Evolutionary conservation across 2,113 vertebrate species (phyloP).

Genomic region (Agapornis roseicollis): DNA sequence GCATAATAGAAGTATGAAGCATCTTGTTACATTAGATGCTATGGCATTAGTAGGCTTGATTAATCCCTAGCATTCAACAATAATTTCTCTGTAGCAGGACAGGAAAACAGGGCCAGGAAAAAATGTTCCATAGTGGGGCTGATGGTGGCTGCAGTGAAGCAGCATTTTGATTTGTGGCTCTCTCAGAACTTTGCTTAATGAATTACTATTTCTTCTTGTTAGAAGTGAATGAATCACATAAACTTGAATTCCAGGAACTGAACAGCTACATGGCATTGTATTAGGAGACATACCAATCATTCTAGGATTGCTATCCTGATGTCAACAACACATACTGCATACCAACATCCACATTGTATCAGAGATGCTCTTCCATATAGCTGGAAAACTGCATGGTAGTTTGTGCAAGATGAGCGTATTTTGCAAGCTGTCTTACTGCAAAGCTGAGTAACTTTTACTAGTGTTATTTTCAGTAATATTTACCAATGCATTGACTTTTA

Average conservation of each 20-base stretch:
- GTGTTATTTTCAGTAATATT: not conserved
- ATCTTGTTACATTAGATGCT: not conserved
- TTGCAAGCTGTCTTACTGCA: not conserved
- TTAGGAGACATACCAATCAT: conserved; percentile 5
- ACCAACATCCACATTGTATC: not conserved
- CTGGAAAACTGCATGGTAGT: not conserved
- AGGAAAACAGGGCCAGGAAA: not conserved
- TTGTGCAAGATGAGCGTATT: not conserved
- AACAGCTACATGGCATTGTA: not conserved
- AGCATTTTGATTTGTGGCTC: conserved; percentile 9
- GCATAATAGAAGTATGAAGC: not conserved
- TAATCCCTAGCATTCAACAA: not conserved
- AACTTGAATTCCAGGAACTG: conserved; percentile 28
- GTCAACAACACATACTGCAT: not conserved
- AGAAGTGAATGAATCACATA: conserved; percentile 6
- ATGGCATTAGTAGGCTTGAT: not conserved
- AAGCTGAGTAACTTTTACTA: not conserved
- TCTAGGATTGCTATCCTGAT: not conserved
- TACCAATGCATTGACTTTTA: not conserved
- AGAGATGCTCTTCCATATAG: not conserved
- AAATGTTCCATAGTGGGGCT: not conserved
- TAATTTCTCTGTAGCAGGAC: not conserved
- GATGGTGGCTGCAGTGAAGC: not conserved
- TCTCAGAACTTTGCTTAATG: conserved; percentile 31
- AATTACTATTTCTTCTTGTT: conserved; percentile 20